Conservation (phyloP, 1,140 invertebrate species). For the Asbolus verrucosus region DNA sequence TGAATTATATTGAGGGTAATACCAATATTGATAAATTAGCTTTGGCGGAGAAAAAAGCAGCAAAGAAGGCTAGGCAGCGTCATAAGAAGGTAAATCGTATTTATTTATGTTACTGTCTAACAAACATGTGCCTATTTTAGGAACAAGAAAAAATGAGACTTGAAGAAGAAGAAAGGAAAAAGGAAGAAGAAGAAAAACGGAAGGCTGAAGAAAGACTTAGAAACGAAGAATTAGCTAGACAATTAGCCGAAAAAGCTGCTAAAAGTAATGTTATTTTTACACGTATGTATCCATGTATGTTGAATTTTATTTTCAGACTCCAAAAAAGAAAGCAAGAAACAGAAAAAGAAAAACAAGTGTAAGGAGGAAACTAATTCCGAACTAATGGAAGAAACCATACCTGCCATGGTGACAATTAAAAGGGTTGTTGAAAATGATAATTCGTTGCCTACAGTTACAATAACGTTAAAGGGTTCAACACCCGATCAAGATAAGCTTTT, state of each 20-base stretch:
- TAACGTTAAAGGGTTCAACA: slow-evolving; percentile 79
- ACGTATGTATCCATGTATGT: not conserved
- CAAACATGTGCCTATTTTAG: slow-evolving; percentile 45
- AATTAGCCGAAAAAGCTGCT: slow-evolving; percentile 25
- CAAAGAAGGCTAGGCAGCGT: slow-evolving; percentile 62
- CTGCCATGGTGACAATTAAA: slow-evolving; percentile 79
- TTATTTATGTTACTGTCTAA: not conserved
- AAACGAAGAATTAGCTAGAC: slow-evolving; percentile 37
- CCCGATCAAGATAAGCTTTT: slow-evolving; percentile 80
- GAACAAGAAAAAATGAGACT: slow-evolving; percentile 55
- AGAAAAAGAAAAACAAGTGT: slow-evolving; percentile 50
- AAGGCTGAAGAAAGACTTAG: slow-evolving; percentile 45
- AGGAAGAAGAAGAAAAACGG: slow-evolving; percentile 52
- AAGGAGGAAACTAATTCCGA: slow-evolving; percentile 49
- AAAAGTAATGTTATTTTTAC: slow-evolving; percentile 3
- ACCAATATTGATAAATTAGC: slow-evolving; percentile 57
- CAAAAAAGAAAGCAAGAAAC: slow-evolving; percentile 40
- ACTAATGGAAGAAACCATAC: slow-evolving; percentile 61
- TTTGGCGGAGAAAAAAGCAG: slow-evolving; percentile 62
- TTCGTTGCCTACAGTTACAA: slow-evolving; percentile 79
- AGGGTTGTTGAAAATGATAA: slow-evolving; percentile 75
- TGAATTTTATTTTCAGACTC: slow-evolving; percentile 6
- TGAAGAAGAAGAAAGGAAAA: slow-evolving; percentile 55
- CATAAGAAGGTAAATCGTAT: slow-evolving; percentile 59
- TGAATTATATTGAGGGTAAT: slow-evolving; percentile 63